Evolutionary conservation across 92 coral and sea anemone genomes (phyloP).

Genomic region (Pocillopora grandis): DNA sequence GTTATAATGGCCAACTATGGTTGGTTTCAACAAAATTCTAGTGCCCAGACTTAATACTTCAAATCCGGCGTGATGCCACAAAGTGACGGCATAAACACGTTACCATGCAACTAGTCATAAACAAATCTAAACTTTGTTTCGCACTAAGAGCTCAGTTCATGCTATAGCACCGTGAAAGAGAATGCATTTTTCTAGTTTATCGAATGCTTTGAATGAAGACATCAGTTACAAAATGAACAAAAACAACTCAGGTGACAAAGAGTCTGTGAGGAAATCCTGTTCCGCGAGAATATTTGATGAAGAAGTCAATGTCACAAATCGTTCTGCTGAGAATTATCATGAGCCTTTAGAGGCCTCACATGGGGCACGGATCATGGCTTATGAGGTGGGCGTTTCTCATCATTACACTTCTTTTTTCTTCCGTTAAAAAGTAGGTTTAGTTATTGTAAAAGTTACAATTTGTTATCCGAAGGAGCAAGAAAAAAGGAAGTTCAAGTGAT

Average conservation of each 20-base stretch:
- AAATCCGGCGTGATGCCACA: background rate
- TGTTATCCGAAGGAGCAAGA: no score
- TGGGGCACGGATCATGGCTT: background rate
- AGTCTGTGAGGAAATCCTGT: background rate
- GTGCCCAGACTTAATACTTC: background rate
- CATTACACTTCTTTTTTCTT: background rate
- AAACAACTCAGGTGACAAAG: background rate
- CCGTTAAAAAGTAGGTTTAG: no score
- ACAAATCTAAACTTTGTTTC: background rate
- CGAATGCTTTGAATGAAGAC: background rate
- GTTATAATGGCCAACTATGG: background rate
- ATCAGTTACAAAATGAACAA: background rate
- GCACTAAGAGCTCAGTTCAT: background rate
- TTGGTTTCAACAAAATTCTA: background rate
- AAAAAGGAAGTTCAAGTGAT: no score
- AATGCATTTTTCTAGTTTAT: background rate
- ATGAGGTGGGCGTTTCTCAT: background rate
- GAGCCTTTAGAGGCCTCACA: background rate
- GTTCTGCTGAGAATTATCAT: background rate
- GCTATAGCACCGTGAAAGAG: background rate
- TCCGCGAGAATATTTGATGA: background rate
- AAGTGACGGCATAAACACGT: background rate
- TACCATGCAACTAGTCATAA: background rate
- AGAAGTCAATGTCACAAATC: background rate
- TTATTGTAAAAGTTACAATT: no score